These are phyloP conservation scores for Achatina immaculata DNA, from an alignment of 1,140 invertebrate species.

Conservation along the genomic window DNA sequence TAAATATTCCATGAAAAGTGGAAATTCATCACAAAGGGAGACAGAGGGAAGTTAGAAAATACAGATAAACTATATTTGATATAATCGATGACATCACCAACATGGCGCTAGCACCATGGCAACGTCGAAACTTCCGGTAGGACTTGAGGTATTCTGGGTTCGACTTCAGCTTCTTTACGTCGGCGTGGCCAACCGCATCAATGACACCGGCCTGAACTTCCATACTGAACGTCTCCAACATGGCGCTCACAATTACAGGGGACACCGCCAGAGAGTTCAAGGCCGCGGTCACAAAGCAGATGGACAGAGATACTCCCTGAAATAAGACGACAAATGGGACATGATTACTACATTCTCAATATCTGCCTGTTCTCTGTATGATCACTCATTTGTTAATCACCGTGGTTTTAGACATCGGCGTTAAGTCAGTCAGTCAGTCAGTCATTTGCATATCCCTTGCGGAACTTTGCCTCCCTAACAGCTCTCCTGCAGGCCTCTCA, in stretches of 20 bases:
- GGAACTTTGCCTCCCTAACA: no score
- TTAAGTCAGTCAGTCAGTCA: no score
- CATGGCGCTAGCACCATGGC: slow-evolving; percentile 39
- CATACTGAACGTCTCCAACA: slow-evolving; percentile 44
- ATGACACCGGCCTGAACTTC: slow-evolving; percentile 44
- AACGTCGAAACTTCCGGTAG: slow-evolving; percentile 42
- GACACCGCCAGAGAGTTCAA: slow-evolving; percentile 43
- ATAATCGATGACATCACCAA: slow-evolving; percentile 38
- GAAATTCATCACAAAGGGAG: background rate
- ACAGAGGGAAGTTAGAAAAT: slow-evolving; percentile 29
- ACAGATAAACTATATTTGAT: slow-evolving; percentile 38
- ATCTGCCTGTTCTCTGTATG: no score
- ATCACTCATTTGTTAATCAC: no score
- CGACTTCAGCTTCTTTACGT: slow-evolving; percentile 41
- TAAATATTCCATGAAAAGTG: background rate
- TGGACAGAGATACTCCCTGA: slow-evolving; percentile 33
- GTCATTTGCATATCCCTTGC: no score
- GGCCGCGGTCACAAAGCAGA: slow-evolving; percentile 37
- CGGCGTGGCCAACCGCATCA: slow-evolving; percentile 47
- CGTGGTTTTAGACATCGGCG: no score
- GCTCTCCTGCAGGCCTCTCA: no score
- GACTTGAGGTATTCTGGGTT: slow-evolving; percentile 34
- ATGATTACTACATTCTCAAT: no score
- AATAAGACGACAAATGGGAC: slow-evolving; percentile 6
- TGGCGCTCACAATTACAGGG: slow-evolving; percentile 45